Base-by-base conservation (phyloP, 2,113 vertebrate species). In the Cisticola juncidis region DNA sequence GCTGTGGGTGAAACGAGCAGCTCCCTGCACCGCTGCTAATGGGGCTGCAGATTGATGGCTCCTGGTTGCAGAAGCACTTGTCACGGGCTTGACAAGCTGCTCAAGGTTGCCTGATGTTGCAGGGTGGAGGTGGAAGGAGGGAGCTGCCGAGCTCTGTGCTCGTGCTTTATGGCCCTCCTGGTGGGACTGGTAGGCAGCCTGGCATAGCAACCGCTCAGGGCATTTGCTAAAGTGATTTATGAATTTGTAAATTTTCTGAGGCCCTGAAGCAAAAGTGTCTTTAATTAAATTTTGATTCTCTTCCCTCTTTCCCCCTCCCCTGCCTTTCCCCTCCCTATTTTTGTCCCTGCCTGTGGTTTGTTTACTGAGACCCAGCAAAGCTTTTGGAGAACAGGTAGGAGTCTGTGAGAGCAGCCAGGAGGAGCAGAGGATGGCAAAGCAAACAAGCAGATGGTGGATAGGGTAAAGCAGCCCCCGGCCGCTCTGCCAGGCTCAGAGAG, bases 241-340 rank as follows among this genome's bases (percentile, higher is more conserved):
- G 96, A 95, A 96, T 93, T 85, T 92, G 83, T 93, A 93, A 93
- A 94, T 94, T 96, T 97, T 91, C 81, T 56, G 69, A 95, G 65
- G 80, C 93, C 96, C 87, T 91, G 88, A 70, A 97, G 95, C 71
- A 96, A 92, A 90, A 96, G 90, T 77, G 14, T 72, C 58, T 94
- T 96, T 96, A 97, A 97, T 97, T 95, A 97, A 94, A 96, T 96
- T 94, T 94, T 94, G n/a, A 87, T 93, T 88, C 64, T 91, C 35
- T 70, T 53, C 71, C 33, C 38, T n/a, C 38, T 44, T 24, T 7
- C 10, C 42, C 14, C 5, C 5, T 68, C 54, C 36, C 47, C 31
- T 82, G 40, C 65, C 57, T 76, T 86, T 47, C 15, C 36, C 23
- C 54, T 93, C 84, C 73, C 54, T n/a, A 28, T 57, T 88, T 78